Evolutionary conservation across 1,140 invertebrate species (phyloP), one percentile per base, ranked within the genome.

Genomic region (Bilobella aurantiaca): DNA sequence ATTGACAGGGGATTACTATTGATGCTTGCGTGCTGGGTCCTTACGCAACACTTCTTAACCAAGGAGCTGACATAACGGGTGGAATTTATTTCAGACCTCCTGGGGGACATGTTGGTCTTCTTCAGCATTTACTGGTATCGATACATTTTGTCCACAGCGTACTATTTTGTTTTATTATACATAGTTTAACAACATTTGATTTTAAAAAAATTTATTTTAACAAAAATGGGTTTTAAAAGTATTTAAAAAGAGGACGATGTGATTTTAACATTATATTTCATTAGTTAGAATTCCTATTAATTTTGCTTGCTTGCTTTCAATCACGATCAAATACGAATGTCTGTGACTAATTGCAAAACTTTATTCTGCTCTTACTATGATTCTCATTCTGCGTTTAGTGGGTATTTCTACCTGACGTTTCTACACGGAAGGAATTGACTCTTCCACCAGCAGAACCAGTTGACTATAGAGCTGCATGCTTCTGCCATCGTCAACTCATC

Each of bases 391-490:
- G 58, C 31, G 58, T 82, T 28, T 78, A 92, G 85, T 96, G 93
- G 92, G 87, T 96, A 14, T 98, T 96, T 76, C 79, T 97, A 28
- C 91, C 94, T 0, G 89, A 93, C 74, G 85, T 86, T 2, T 80
- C 81, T 46, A 83, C 89, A 56, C 81, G 96, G 32, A 84, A 85
- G 63, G 88, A 91, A 76, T 77, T 98, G 69, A 89, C 93, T 1
- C 75, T 97, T 49, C 95, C 95, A 0, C 89, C 92, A 0, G 85
- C 89, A 5, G 87, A 87, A 0, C 89, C 93, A 71, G 92, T 98
- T 14, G 94, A 97, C 78, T 97, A 96, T 77, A 80, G 94, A 72
- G 93, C 96, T 25, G 93, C 94, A 0, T 98, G 96, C 78, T 98
- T 98, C 81, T 98, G 96, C 76, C 96, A 98, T 79, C 81, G 93